Evolutionary conservation across 2,113 vertebrate species (phyloP).

Genomic region (Scophthalmus maximus): DNA sequence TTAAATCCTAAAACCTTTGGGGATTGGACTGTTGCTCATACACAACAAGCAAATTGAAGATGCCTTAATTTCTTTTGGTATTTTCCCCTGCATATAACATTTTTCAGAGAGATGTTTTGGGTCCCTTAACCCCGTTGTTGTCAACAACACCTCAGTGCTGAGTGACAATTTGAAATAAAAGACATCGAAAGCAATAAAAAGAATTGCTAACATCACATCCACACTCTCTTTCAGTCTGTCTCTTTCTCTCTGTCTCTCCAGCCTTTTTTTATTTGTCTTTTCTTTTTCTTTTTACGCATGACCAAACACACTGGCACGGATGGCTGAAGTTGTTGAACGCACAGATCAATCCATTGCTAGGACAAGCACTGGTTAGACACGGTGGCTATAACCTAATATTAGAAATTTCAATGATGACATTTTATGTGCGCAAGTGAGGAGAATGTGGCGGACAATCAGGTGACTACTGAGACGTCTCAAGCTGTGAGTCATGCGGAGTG

Average conservation of each 20-base stretch:
- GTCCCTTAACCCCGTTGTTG: too few relatives aligned
- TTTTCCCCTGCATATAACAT: too few relatives aligned
- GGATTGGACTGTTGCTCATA: too few relatives aligned
- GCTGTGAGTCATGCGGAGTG: not conserved
- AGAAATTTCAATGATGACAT: conserved; percentile 25
- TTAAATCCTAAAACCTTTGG: too few relatives aligned
- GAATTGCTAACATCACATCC: too few relatives aligned
- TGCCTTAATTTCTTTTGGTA: too few relatives aligned
- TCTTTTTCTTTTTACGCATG: not conserved
- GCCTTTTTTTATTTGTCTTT: too few relatives aligned
- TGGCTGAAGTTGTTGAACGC: conserved; percentile 28
- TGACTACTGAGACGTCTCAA: conserved; percentile 17
- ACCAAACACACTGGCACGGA: conserved; percentile 30
- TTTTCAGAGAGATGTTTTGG: too few relatives aligned
- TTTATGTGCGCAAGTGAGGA: conserved; percentile 2
- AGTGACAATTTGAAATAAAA: too few relatives aligned
- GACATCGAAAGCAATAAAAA: too few relatives aligned
- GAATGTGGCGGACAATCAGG: conserved; percentile 21
- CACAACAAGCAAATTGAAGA: too few relatives aligned
- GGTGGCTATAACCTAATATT: conserved; percentile 27
- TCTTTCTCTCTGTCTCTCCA: not conserved
- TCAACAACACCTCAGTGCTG: too few relatives aligned
- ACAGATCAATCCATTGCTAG: conserved; percentile 29
- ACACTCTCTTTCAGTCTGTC: not conserved
- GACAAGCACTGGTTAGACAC: conserved; percentile 29